Evolutionary conservation across 2,888 invertebrate genomes (phyloP), one percentile per base, ranked within the genome.

Genomic region (Tolmerus cingulatus): DNA sequence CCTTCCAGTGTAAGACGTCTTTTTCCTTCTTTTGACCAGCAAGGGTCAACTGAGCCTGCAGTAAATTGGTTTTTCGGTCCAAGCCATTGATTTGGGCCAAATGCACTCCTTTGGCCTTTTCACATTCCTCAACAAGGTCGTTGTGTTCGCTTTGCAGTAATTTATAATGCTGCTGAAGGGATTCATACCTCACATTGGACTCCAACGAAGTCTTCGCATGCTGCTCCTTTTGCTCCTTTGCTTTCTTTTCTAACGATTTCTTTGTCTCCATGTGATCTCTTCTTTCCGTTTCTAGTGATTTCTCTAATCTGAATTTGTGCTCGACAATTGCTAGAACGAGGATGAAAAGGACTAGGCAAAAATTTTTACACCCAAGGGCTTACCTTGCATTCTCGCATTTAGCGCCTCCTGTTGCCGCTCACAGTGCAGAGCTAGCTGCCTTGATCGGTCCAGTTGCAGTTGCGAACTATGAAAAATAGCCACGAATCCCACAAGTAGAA

Each of bases 401-500:
- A 95, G 90, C 79, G 94, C 94, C 89, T 95, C 94, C 89, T 95
- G 94, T 89, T 94, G 94, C 89, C 94, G 94, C 89, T 93, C 93
- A 90, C 95, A 95, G 88, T 93, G 92, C 86, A 93, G 91, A 88
- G 93, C 93, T 66, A 93, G 91, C 89, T 93, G 94, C 89, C 93
- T 93, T 30, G 93, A 93, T 90, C 94, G 94, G 81, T 94, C 94
- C 74, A 95, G 91, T 91, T 94, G 94, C 77, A 93, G 92, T 89
- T 94, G 93, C 8, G 94, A 94, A 90, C 93, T 94, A 90, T 94
- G 94, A 89, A 94, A 94, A 89, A 94, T 93, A 86, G 94, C 94
- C 87, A 95, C 92, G 90, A 94, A 93, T 51, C 93, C 93, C 30
- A 94, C 92, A 89, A 94, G 92, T 86, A 94, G 90, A 87, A 94